A percentile compares a stretch with the other conserved stretches of the same genome.
phyloP scores from a whole-genome alignment of 2,113 vertebrate genomes.

The Bubo bubo region DNA sequence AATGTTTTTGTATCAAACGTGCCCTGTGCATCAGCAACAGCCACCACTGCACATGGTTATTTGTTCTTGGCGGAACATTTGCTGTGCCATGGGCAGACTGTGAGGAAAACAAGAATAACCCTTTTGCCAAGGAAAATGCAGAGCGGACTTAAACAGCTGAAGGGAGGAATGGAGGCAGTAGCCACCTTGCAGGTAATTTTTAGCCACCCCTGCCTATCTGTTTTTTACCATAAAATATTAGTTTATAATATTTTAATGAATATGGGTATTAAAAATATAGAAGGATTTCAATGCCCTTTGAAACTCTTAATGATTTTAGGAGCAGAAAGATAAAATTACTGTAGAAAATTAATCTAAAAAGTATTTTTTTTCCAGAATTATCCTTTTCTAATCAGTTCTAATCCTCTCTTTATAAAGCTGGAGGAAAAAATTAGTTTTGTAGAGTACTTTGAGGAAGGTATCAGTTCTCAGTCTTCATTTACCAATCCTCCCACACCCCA shows the following conservation, averaged over 20 bases:
- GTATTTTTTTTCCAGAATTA: neutral
- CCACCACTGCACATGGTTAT: fast-evolving
- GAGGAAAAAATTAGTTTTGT: neutral
- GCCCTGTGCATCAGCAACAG: neutral
- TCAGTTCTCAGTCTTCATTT: neutral
- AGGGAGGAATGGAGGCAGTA: neutral
- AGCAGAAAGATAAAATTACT: neutral
- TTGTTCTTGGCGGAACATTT: neutral
- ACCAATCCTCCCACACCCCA: neutral
- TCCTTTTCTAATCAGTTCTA: neutral
- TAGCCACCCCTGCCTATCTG: neutral
- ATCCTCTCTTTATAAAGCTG: neutral
- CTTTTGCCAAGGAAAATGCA: neutral
- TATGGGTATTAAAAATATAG: neutral
- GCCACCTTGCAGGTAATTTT: neutral
- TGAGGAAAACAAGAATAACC: neutral
- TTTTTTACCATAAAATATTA: neutral
- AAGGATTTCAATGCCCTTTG: neutral
- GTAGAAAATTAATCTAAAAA: neutral
- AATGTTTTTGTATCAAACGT: neutral
- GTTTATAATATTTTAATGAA: neutral
- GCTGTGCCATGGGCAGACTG: neutral
- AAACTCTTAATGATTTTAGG: neutral
- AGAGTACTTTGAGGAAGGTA: neutral
- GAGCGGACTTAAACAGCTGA: neutral